phyloP scores from a whole-genome alignment of 2,797 vertebrate species.

The Sciurus carolinensis region DNA sequence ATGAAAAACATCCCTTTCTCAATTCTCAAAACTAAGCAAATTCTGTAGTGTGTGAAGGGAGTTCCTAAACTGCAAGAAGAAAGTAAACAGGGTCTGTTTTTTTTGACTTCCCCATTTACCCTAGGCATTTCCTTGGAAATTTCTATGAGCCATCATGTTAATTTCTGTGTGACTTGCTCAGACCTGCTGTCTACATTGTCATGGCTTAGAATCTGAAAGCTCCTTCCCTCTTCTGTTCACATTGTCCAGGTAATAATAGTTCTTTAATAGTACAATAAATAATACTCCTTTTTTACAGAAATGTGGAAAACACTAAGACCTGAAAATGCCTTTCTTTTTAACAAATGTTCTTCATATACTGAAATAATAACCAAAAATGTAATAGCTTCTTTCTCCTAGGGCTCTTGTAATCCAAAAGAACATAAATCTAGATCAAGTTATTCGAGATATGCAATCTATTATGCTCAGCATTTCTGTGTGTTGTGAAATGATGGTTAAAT shows the following conservation, averaged over 20 bases:
- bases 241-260: constrained; percentile 21
- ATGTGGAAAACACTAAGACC: constrained; percentile 42
- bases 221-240: not conserved
- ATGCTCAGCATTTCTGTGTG: constrained; percentile 41
- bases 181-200: not conserved
- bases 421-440: constrained; percentile 61
- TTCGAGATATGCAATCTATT: not conserved
- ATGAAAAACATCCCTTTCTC: not conserved
- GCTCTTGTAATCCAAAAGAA: constrained; percentile 61
- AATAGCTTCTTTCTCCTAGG: constrained; percentile 34
- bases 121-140: constrained; percentile 12
- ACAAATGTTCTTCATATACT: constrained; percentile 52
- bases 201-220: constrained; percentile 1
- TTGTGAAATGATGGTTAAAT: constrained; percentile 24
- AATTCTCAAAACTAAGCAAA: not conserved
- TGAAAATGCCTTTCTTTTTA: constrained; percentile 48
- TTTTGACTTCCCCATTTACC: not conserved
- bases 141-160: not conserved
- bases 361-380: constrained; percentile 54
- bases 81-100: not conserved
- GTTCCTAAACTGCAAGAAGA: not conserved
- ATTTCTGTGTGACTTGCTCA: constrained; percentile 31
- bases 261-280: constrained; percentile 49
- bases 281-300: constrained; percentile 4
- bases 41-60: not conserved